Percentiles rank a stretch among this genome's conserved stretches.
phyloP scores from a whole-genome alignment of 2,113 vertebrate genomes.

The Empidonax traillii region DNA sequence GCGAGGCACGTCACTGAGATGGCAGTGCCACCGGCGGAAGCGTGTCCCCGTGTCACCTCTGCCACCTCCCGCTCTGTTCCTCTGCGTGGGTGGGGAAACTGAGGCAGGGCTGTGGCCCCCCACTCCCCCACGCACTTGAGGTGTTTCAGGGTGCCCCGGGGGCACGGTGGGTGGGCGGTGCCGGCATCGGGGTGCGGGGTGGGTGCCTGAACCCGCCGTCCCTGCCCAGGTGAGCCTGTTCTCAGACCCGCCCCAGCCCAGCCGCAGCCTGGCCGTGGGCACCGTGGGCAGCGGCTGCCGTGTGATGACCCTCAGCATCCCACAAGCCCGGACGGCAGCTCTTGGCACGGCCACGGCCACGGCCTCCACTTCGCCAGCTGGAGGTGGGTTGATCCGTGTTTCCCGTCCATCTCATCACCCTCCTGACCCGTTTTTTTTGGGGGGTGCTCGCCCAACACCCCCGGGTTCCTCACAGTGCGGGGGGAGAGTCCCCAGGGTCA shows the following conservation, averaged over 20 bases:
- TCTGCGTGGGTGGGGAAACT: background rate
- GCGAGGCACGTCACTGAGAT: background rate
- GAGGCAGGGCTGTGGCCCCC: background rate
- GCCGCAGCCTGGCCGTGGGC: conserved; percentile 51
- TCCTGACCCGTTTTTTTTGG: fast-evolving
- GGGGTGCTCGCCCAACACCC: background rate
- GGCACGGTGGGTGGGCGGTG: background rate
- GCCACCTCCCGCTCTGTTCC: background rate
- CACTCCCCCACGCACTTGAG: background rate
- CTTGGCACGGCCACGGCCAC: background rate
- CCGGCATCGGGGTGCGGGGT: background rate
- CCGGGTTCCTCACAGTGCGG: fast-evolving
- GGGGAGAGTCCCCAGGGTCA: background rate
- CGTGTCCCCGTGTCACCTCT: background rate
- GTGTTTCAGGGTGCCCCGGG: background rate
- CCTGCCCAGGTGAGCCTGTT: conserved; percentile 83
- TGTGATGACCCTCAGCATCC: conserved; percentile 79
- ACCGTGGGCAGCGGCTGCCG: conserved; percentile 62
- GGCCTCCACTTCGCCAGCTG: background rate
- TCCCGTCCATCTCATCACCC: fast-evolving
- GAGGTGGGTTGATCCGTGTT: background rate
- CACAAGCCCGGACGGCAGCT: conserved; percentile 70
- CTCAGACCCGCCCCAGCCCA: conserved; percentile 76
- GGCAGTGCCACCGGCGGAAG: background rate
- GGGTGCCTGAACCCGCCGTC: background rate